Percentiles rank a stretch among this genome's conserved stretches.
phyloP scores from a whole-genome alignment of 2,888 invertebrate species.

The Atethmia centrago region DNA sequence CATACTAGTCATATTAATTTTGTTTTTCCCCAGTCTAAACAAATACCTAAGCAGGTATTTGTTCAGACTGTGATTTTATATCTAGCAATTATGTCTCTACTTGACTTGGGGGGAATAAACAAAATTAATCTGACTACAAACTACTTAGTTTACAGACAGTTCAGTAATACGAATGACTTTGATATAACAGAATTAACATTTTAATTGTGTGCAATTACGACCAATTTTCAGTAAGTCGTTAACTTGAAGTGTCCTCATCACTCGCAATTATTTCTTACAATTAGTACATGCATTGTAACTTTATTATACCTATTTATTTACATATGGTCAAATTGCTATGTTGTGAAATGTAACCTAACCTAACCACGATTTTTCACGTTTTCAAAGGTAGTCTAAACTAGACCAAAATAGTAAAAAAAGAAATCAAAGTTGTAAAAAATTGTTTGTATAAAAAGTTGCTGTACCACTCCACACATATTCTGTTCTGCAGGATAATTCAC shows the following conservation, averaged over 20 bases:
- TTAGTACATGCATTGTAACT: slow-evolving; percentile 39
- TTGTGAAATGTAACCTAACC: too few species aligned
- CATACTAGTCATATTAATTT: background rate
- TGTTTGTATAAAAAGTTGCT: too few species aligned
- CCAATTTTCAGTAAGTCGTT: slow-evolving; percentile 42
- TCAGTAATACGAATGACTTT: slow-evolving; percentile 42
- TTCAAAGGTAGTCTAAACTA: too few species aligned
- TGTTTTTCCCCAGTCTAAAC: too few species aligned
- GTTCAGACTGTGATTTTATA: too few species aligned
- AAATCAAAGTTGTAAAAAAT: too few species aligned
- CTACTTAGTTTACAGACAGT: slow-evolving; percentile 11
- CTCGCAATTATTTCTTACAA: slow-evolving; percentile 46
- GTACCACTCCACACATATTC: slow-evolving; percentile 69
- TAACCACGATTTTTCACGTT: too few species aligned
- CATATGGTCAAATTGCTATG: slow-evolving; percentile 23
- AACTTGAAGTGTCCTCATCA: slow-evolving; percentile 55
- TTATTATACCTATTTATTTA: slow-evolving; percentile 37
- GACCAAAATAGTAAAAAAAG: too few species aligned
- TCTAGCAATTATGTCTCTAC: too few species aligned
- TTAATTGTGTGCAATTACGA: slow-evolving; percentile 49
- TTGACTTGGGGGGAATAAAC: too few species aligned
- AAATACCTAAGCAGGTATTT: background rate
- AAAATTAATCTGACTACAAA: slow-evolving; percentile 24
- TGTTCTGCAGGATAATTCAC: slow-evolving; percentile 79
- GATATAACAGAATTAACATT: slow-evolving; percentile 46